A percentile compares a stretch with the other conserved stretches of the same genome.
Evolutionary conservation across 1,140 invertebrate species (phyloP).

Genomic region (Nasonia longicornis): DNA sequence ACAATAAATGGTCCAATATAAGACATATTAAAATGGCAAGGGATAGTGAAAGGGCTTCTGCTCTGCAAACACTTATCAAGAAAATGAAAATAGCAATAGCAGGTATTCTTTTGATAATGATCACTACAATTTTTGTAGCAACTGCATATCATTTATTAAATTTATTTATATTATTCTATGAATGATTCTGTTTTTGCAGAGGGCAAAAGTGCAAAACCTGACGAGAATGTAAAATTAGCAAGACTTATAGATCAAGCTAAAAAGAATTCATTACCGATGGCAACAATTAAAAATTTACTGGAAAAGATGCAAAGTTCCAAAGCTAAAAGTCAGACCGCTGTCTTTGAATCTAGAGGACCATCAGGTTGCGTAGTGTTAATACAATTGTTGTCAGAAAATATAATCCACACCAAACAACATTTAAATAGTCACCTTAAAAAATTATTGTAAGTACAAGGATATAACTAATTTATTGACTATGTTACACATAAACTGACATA

Average conservation of each 20-base stretch:
- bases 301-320: slow-evolving; percentile 67
- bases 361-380: slow-evolving; percentile 64
- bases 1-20: slow-evolving; percentile 83
- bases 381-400: slow-evolving; percentile 63
- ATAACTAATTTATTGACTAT: slow-evolving; percentile 22
- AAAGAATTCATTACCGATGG: slow-evolving; percentile 72
- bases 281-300: slow-evolving; percentile 72
- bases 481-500: slow-evolving; percentile 17
- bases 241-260: slow-evolving; percentile 73
- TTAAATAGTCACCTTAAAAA: slow-evolving; percentile 68
- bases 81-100: slow-evolving; percentile 72
- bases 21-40: slow-evolving; percentile 75
- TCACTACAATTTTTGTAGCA: background rate
- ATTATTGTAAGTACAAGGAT: slow-evolving; percentile 57
- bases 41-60: slow-evolving; percentile 69
- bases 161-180: slow-evolving; percentile 4
- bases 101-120: slow-evolving; percentile 58
- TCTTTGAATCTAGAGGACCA: slow-evolving; percentile 67
- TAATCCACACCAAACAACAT: slow-evolving; percentile 55
- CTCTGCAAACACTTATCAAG: slow-evolving; percentile 66
- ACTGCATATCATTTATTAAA: background rate
- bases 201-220: slow-evolving; percentile 71
- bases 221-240: slow-evolving; percentile 70
- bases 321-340: slow-evolving; percentile 56
- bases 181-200: slow-evolving; percentile 58